A percentile compares a stretch with the other conserved stretches of the same genome.
Evolutionary conservation across 2,113 vertebrate species (phyloP).

Genomic region (Periophthalmus modestus): DNA sequence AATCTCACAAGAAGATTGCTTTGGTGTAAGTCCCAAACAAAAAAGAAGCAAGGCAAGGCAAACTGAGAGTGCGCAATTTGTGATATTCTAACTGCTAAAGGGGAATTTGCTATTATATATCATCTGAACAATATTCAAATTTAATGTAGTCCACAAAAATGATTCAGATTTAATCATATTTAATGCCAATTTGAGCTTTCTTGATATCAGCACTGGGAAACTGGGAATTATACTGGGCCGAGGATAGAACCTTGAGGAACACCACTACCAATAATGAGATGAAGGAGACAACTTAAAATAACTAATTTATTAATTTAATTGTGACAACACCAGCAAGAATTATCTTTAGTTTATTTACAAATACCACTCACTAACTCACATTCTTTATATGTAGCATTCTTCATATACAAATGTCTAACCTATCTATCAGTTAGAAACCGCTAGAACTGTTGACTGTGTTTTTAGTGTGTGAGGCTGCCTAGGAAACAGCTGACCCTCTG

Average conservation of each 20-base stretch:
- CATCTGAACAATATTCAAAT: no score
- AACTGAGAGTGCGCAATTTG: no score
- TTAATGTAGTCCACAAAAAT: no score
- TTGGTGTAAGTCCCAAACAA: no score
- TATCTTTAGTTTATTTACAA: not conserved
- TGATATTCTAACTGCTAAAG: no score
- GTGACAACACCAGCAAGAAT: not conserved
- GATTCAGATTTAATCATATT: no score
- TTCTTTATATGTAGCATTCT: not conserved
- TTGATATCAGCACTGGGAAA: no score
- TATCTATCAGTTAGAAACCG: not conserved
- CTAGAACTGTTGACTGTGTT: not conserved
- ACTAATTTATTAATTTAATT: no score
- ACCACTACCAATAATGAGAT: not conserved
- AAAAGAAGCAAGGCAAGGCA: no score
- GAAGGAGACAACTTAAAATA: not conserved
- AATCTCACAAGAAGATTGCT: not conserved
- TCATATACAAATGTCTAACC: not conserved
- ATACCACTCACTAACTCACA: not conserved
- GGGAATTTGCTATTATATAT: no score
- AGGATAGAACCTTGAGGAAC: not conserved
- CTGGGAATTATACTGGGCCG: not conserved
- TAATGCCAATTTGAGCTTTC: no score
- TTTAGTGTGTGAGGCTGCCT: conserved; percentile 11
- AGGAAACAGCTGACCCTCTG: conserved; percentile 54